Base-by-base conservation (phyloP, 92 coral and sea anemone species). In the Zoanthus gigantus region DNA sequence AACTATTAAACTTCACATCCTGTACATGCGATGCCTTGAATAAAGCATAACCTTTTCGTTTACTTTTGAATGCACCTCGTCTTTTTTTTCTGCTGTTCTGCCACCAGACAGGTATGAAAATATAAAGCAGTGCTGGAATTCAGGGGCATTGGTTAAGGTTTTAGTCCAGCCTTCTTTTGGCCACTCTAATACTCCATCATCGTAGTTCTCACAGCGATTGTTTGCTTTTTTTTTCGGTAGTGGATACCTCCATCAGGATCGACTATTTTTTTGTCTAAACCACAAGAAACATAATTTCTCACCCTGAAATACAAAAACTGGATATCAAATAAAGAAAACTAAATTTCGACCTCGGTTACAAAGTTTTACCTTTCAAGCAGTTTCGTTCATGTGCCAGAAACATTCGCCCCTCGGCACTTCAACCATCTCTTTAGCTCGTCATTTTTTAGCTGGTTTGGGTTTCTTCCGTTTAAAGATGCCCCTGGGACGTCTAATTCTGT, bases 211-310 rank as follows among this genome's bases (percentile, higher is more conserved):
- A 61, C 6, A 61, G 69, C 69, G 69, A 61, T 17, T 61, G 69
- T 61, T 61, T 61, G 69, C 69, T 61, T n/a, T 61, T 61, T 61
- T 61, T 61, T 61, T 61, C 69, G 29, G 54, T 47, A 72, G 46
- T 56, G 71, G 17, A 82, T 63, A 30, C 71, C 71, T 23, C 88
- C 88, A 66, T 84, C 88, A 71, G 88, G 88, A 53, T 75, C 60
- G 52, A 47, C 16, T 18, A 84, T 48, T 69, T 84, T 84, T 42
- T 71, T 72, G 45, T 87, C 52, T 52, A 88, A 79, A n/a, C 88
- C 90, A 30, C 79, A 71, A 12, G 86, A 78, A 68, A 68, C 67
- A 88, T 88, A 88, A 54, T 88, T 86, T 88, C 72, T 80, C 50
- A 88, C 80, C 78, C 90, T 88, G 50, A 78, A 66, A 65, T 61